Evolutionary conservation across 1,140 invertebrate genomes (phyloP), one percentile per base, ranked within the genome.

Genomic region (Drosophila paulistorum): DNA sequence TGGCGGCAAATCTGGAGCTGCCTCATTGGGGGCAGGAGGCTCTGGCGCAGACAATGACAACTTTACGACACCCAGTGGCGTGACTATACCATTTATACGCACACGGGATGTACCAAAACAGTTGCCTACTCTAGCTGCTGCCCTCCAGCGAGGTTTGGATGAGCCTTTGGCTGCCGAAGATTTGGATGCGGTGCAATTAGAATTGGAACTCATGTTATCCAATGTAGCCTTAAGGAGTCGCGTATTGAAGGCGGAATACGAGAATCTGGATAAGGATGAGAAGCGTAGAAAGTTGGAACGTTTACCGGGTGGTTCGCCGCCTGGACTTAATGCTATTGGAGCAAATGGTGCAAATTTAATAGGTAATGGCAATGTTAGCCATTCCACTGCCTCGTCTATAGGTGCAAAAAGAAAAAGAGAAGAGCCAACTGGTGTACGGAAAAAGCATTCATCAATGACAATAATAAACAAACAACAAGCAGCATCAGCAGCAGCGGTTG

Each of bases 201-300:
- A 98, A 90, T 92, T 98, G n/a, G 97, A 99, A 93, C 95, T 95
- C 45, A 92, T 98, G 33, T 93, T 98, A 10, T 97, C 96, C 0
- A 96, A 95, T 51, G 95, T 96, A 35, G 96, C 96, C 1, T 94
- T 97, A 2, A 93, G 97, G 45, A 94, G 95, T 72, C 93, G 96
- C 75, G 94, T 95, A 55, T 93, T 98, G 4, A 95, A 96, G 82
- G 94, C 94, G 7, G 97, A 98, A 93, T 95, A 96, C 71, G 93
- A 94, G 45, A 95, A 93, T 78, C 93, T 96, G 48, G 95, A 95
- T 65, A 94, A 94, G 39, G 94, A 95, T 71, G 95, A 96, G 39
- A 94, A 94, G 74, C 93, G 94, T 20, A 86, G 95, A 93, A 87
- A 94, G 93, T 75, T 95, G 93, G 91, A 92, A 0, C 82, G 85